Evolutionary conservation across 2,888 invertebrate genomes (phyloP), one percentile per base, ranked within the genome.

Genomic region (Asteroscopus sphinx): DNA sequence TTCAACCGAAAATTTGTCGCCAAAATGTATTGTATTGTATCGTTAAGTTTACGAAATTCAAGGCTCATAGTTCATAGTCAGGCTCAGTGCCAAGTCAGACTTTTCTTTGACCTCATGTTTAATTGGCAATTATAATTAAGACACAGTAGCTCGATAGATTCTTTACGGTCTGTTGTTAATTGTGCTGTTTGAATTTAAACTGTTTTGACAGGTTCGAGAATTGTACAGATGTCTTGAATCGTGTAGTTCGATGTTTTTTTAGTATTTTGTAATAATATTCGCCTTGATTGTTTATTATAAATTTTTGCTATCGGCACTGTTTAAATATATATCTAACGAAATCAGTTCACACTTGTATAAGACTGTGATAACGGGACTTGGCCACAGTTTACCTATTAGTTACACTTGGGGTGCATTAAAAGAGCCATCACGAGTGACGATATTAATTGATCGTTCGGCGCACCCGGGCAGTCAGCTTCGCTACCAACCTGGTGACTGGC

Each of bases 51-150:
- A 30, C 9, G 28, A 45, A 41, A 60, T 32, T 35, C 13, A 40
- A 65, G 25, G n/a, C n/a, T n/a, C n/a, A n/a, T n/a, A n/a, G n/a
- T n/a, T n/a, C n/a, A n/a, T n/a, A n/a, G n/a, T n/a, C n/a, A n/a
- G n/a, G n/a, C 48, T 30, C 12, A 17, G 15, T 56, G 44, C 26
- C 39, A 51, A 33, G 8, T 45, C 51, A 28, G 45, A 28, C 8
- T 56, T 26, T 33, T 17, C 21, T 8, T 12, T 46, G 52, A 68
- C 52, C 42, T 64, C 33, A 30, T 37, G 37, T 15, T 15, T 52
- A 39, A 41, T 68, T 42, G 48, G 30, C 46, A 42, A 68, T 61
- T 52, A 61, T 42, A 52, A 61, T 64, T 46, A n/a, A 62, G 46
- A 30, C 17, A 48, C 30, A 52, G 40, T 32, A 45, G 41, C 33